Evolutionary conservation across 1,140 invertebrate genomes (phyloP), one percentile per base, ranked within the genome.

Genomic region (Brachionus angularis): DNA sequence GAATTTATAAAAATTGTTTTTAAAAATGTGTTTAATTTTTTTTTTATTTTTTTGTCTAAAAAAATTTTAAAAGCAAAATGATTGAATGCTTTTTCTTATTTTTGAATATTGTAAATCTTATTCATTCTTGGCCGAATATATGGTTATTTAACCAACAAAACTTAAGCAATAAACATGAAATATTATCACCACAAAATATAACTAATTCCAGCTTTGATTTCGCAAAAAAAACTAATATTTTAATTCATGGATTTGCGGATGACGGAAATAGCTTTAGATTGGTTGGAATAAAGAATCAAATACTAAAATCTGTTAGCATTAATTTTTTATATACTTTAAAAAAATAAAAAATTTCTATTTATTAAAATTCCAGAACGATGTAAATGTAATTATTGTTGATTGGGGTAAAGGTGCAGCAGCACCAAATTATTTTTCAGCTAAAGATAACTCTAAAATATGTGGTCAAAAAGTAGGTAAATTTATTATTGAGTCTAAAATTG

Each of bases 401-500:
- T 55, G 52, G 52, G 7, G 7, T 4, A 33, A 36, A 16, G 52
- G 52, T 36, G 18, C 7, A 10, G 33, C 7, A 18, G 7, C 18
- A 7, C 52, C 52, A 10, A 10, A 10, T 5, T 91, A 91, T 77
- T 89, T 88, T 0, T 75, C 75, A 73, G 84, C 86, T 71, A 88
- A 88, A 1, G 89, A 88, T 8, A 82, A 82, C 72, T 89, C 88
- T 0, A 82, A 89, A 76, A 83, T 91, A 7, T 89, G 91, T 1
- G 89, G 89, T n/a, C 84, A 90, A 31, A 89, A 91, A 81, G 84
- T 91, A 16, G 89, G 90, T 1, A 86, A 89, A 80, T 79, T 84
- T 12, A 49, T 72, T 33, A 61, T 67, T 2, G 27, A 23, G 29
- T 4, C 7, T 49, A 36, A 71, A 5, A 62, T 73, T 10, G 72